Conservation (phyloP, 2,888 invertebrate genomes). For the Epistrophella euchroma region DNA sequence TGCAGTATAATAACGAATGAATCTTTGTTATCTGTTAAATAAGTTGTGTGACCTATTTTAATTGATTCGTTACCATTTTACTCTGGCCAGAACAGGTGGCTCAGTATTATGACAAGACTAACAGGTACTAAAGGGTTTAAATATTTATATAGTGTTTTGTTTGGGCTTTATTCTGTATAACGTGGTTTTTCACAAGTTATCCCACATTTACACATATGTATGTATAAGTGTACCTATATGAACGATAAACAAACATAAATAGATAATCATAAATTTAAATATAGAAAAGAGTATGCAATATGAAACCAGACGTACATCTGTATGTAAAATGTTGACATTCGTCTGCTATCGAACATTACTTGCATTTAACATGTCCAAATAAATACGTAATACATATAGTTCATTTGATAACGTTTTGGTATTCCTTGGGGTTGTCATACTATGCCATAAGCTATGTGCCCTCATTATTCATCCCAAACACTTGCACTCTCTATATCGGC, state of each 20-base stretch:
- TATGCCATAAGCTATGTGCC: slow-evolving; percentile 23
- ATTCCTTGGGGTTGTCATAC: slow-evolving; percentile 23
- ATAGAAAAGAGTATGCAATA: not conserved
- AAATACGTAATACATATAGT: slow-evolving; percentile 2
- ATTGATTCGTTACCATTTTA: not conserved
- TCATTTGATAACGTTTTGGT: slow-evolving; percentile 21
- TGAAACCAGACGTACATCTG: not conserved
- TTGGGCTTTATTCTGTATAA: not conserved
- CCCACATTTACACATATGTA: too few species aligned
- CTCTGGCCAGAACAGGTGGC: not conserved
- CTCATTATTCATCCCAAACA: slow-evolving; percentile 69
- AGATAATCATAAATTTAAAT: not conserved
- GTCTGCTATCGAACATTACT: not conserved
- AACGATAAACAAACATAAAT: not conserved
- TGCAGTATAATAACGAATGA: too few species aligned
- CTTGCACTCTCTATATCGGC: slow-evolving; percentile 57
- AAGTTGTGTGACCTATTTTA: not conserved
- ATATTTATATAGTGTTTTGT: not conserved
- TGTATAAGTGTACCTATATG: too few species aligned
- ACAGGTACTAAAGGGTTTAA: not conserved
- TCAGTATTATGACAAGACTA: not conserved
- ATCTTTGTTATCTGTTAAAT: not conserved
- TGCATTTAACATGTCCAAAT: slow-evolving; percentile 17
- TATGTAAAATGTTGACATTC: not conserved
- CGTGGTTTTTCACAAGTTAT: not conserved